Evolutionary conservation across 2,113 vertebrate genomes (phyloP).

Genomic region (Grammomys surdaster): DNA sequence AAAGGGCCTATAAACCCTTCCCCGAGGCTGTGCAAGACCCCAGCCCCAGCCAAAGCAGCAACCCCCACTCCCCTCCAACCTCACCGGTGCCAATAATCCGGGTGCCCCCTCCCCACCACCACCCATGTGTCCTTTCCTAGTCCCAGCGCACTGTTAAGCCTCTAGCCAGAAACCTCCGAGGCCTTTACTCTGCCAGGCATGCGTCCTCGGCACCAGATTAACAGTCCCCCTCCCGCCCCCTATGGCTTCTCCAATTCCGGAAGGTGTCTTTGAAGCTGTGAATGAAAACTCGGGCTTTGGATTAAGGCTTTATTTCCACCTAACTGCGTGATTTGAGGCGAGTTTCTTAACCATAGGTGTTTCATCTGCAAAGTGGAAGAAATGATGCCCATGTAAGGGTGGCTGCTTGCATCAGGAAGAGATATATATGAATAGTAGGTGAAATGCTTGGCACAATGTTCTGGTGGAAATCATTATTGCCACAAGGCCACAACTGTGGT

Average conservation of each 20-base stretch:
- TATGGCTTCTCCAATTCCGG: slow-evolving; percentile 26
- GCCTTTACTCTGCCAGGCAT: slow-evolving; percentile 20
- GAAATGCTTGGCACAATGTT: slow-evolving; percentile 29
- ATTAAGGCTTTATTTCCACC: slow-evolving; percentile 62
- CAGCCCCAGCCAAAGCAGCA: neutral
- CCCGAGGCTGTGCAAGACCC: neutral
- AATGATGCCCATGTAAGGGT: neutral
- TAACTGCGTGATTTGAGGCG: slow-evolving; percentile 25
- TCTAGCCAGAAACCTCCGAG: neutral
- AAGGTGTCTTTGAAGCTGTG: slow-evolving; percentile 72
- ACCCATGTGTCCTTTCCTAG: neutral
- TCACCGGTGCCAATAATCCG: neutral
- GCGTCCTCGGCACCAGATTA: neutral
- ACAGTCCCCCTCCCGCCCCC: neutral
- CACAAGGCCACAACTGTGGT: slow-evolving; percentile 33
- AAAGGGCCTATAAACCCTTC: neutral
- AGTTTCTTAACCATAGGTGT: slow-evolving; percentile 61
- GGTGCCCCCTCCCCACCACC: neutral
- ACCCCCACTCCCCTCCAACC: neutral
- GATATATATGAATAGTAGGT: neutral
- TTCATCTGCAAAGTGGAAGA: slow-evolving; percentile 68
- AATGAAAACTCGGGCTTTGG: slow-evolving; percentile 61
- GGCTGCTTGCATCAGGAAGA: slow-evolving; percentile 15
- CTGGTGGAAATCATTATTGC: slow-evolving; percentile 43
- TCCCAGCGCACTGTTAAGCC: neutral